Conservation (phyloP, 2,888 invertebrate species). For the Ferrisia virgata region DNA sequence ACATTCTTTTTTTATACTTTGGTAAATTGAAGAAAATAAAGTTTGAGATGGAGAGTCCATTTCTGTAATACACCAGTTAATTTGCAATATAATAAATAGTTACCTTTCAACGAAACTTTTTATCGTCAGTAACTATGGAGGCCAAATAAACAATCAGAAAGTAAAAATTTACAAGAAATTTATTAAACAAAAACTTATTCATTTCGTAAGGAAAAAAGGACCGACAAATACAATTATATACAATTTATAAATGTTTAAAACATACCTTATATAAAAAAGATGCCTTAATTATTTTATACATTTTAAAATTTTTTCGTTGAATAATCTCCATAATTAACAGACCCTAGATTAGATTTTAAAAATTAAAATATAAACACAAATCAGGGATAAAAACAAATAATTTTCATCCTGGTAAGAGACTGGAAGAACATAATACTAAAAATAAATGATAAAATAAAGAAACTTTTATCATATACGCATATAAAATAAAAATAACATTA, state of each 20-base stretch:
- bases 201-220: not conserved
- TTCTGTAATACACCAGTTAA: not conserved
- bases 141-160: not conserved
- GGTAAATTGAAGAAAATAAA: not conserved
- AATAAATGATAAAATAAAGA: not conserved
- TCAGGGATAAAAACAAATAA: constrained; percentile 1
- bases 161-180: constrained; percentile 5
- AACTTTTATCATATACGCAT: not conserved
- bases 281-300: not conserved
- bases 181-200: constrained; percentile 6
- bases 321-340: not conserved
- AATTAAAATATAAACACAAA: not conserved
- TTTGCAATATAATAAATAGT: not conserved
- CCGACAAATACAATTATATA: constrained; percentile 3
- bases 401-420: constrained; percentile 4
- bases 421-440: constrained; percentile 9
- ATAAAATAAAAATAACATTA: not conserved
- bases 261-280: not conserved
- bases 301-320: not conserved
- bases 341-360: not conserved
- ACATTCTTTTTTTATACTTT: constrained; percentile 28
- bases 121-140: not conserved
- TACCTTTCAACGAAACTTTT: not conserved
- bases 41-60: not conserved
- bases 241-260: constrained; percentile 24